Conservation (phyloP, 2,888 invertebrate species). For the Diachrysia chrysitis region DNA sequence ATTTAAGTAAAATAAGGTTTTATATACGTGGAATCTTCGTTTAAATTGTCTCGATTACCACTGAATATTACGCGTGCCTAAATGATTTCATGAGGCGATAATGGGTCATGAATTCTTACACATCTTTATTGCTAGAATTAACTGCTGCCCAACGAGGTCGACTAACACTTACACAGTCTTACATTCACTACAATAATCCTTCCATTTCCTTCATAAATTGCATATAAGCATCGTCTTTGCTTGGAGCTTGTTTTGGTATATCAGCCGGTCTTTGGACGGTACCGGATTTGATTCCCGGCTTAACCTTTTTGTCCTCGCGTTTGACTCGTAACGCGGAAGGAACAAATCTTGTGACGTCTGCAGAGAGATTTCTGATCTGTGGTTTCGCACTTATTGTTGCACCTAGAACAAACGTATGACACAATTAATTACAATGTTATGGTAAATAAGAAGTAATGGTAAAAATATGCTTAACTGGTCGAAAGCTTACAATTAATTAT, state of each 20-base stretch:
- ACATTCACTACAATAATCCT: conserved; percentile 92
- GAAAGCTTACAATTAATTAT: too few species aligned
- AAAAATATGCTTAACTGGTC: too few species aligned
- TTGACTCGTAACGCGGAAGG: conserved; percentile 98
- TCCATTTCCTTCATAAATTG: conserved; percentile 99
- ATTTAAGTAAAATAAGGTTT: not conserved
- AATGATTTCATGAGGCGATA: not conserved
- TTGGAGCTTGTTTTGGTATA: conserved; percentile 87
- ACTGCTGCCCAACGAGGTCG: not conserved
- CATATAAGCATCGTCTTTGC: conserved; percentile 99
- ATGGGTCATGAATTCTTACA: not conserved
- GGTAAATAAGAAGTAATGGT: too few species aligned
- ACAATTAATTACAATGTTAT: not conserved
- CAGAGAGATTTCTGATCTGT: conserved; percentile 97
- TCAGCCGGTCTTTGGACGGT: conserved; percentile 88
- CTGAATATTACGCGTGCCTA: not conserved
- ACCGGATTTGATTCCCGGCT: conserved; percentile 85
- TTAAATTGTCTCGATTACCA: not conserved
- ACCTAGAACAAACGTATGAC: conserved; percentile 74
- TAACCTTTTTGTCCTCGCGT: conserved; percentile 93
- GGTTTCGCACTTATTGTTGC: conserved; percentile 99
- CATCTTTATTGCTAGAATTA: not conserved
- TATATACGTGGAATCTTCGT: too few species aligned
- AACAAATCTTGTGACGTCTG: conserved; percentile 98
- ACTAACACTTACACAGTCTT: conserved; percentile 27